phyloP scores from a whole-genome alignment of 92 coral and sea anemone genomes.

The Porites evermanni region DNA sequence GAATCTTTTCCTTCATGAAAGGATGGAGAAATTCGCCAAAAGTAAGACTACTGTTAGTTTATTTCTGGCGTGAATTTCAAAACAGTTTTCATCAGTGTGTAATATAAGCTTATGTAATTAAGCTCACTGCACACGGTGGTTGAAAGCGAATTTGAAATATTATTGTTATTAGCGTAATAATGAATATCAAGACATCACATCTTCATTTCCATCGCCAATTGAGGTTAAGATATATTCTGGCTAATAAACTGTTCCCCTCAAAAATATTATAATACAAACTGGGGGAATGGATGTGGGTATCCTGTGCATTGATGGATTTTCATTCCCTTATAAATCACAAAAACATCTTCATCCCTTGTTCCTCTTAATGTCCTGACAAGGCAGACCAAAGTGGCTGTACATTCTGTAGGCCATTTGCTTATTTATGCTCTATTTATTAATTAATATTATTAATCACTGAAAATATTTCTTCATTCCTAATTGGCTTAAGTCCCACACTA shows the following conservation, averaged over 20 bases:
- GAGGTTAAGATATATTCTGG: not conserved
- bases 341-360: too few relatives aligned
- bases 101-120: not conserved
- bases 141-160: too few relatives aligned
- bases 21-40: conserved; percentile 99
- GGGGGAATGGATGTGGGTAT: not conserved
- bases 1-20: conserved; percentile 93
- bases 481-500: too few relatives aligned
- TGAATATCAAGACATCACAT: not conserved
- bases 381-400: too few relatives aligned
- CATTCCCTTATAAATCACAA: too few relatives aligned
- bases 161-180: too few relatives aligned
- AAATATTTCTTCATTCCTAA: too few relatives aligned
- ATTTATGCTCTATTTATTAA: too few relatives aligned
- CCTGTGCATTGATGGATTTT: not conserved
- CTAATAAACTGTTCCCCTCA: not conserved
- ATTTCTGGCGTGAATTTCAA: not conserved
- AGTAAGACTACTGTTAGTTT: conserved; percentile 54
- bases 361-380: too few relatives aligned
- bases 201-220: not conserved
- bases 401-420: too few relatives aligned
- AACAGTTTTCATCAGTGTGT: too few relatives aligned
- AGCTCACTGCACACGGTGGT: not conserved
- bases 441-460: too few relatives aligned
- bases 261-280: not conserved